A percentile compares a stretch with the other conserved stretches of the same genome.
Evolutionary conservation across 2,888 invertebrate species (phyloP).

Genomic region (Muscina levida): DNA sequence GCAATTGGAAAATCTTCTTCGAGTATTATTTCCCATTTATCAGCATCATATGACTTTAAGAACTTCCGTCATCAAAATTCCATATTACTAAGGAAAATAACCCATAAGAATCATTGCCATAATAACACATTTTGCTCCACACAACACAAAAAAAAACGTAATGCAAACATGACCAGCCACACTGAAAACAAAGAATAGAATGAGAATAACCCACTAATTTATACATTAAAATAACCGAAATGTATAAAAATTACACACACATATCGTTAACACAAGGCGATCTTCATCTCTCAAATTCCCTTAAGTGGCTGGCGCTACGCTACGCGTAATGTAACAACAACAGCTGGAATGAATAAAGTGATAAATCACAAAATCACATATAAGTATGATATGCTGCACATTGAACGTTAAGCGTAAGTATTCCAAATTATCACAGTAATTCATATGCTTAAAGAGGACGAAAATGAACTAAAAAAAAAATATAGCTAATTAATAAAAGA

Average conservation of each 20-base stretch:
- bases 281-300: not conserved
- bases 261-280: not conserved
- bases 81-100: constrained; percentile 54
- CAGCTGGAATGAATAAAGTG: constrained; percentile 13
- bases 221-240: constrained; percentile 44
- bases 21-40: not conserved
- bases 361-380: constrained; percentile 17
- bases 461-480: constrained; percentile 3
- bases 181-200: constrained; percentile 37
- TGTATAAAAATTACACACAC: constrained; percentile 23
- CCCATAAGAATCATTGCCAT: constrained; percentile 47
- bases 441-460: not conserved
- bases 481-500: not conserved
- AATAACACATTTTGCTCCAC: constrained; percentile 32
- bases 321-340: constrained; percentile 13
- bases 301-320: constrained; percentile 23
- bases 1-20: constrained; percentile 42
- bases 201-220: constrained; percentile 55
- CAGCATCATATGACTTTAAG: constrained; percentile 42
- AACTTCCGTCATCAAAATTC: constrained; percentile 27
- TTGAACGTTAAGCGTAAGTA: too few species aligned
- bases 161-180: constrained; percentile 14
- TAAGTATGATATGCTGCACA: constrained; percentile 10
- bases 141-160: constrained; percentile 35
- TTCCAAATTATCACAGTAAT: too few species aligned